These are phyloP conservation scores for Mythimna impura DNA, from an alignment of 2,888 invertebrate genomes.

Conservation along the genomic window DNA sequence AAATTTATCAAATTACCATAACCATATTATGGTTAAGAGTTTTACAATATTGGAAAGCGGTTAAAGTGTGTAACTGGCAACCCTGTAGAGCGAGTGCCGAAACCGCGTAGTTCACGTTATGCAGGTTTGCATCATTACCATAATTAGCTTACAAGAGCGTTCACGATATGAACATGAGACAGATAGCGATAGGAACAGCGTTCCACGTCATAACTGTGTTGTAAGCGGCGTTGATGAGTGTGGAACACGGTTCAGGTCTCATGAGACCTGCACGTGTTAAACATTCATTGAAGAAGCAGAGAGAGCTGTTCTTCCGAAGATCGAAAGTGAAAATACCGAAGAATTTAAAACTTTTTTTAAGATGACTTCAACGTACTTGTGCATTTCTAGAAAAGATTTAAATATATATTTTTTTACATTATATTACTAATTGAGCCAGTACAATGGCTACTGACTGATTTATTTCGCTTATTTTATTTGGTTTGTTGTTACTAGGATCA, in stretches of 20 bases:
- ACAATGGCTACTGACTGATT: too few species aligned
- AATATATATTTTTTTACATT: neutral
- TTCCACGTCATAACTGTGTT: neutral
- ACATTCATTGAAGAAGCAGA: too few species aligned
- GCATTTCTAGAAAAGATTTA: neutral
- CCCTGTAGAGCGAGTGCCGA: slow-evolving; percentile 25
- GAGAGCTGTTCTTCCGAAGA: too few species aligned
- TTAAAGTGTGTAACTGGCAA: neutral
- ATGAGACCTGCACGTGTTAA: neutral
- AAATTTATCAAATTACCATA: neutral
- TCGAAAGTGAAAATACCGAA: neutral
- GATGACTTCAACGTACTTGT: neutral
- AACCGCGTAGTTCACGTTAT: neutral
- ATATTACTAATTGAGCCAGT: neutral
- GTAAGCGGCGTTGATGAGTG: neutral
- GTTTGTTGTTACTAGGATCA: too few species aligned
- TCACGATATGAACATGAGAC: slow-evolving; percentile 25
- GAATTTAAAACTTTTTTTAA: too few species aligned
- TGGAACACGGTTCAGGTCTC: neutral
- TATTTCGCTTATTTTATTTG: too few species aligned
- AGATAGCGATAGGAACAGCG: slow-evolving; percentile 10
- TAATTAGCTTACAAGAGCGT: slow-evolving; percentile 26
- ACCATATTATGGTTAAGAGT: too few species aligned
- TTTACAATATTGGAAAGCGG: neutral
- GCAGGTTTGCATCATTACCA: slow-evolving; percentile 19